Evolutionary conservation across 1,140 invertebrate species (phyloP).

Genomic region (Cataglyphis hispanica): DNA sequence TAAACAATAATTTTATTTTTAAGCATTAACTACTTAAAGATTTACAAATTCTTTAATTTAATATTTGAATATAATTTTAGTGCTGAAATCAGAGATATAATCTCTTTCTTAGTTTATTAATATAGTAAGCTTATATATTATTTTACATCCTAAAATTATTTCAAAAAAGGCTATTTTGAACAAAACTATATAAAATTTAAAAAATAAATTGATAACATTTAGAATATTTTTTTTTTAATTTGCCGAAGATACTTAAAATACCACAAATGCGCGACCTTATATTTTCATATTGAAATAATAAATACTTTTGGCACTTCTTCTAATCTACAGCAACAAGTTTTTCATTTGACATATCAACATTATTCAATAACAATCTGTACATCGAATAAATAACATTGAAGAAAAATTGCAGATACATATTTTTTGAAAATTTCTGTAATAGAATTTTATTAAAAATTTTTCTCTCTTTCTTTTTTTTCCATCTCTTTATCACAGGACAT

Average conservation of each 20-base stretch:
- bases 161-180: neutral
- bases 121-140: neutral
- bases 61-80: neutral
- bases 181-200: too few relatives aligned
- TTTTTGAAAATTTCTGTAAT: neutral
- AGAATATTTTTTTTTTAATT: neutral
- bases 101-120: too few relatives aligned
- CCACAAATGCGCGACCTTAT: neutral
- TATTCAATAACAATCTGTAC: neutral
- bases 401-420: neutral
- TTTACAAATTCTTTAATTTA: neutral
- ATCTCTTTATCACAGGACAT: neutral
- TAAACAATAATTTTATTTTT: neutral
- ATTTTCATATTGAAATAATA: neutral
- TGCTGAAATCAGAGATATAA: neutral
- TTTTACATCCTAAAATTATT: neutral
- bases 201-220: neutral
- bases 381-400: neutral
- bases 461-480: conserved; percentile 29
- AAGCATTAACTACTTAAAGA: neutral
- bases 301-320: neutral
- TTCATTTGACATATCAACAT: neutral
- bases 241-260: neutral
- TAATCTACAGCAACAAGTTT: neutral
- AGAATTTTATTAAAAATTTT: conserved; percentile 27